Conservation (phyloP, 1,140 invertebrate genomes). For the Stegodyphus dumicola region DNA sequence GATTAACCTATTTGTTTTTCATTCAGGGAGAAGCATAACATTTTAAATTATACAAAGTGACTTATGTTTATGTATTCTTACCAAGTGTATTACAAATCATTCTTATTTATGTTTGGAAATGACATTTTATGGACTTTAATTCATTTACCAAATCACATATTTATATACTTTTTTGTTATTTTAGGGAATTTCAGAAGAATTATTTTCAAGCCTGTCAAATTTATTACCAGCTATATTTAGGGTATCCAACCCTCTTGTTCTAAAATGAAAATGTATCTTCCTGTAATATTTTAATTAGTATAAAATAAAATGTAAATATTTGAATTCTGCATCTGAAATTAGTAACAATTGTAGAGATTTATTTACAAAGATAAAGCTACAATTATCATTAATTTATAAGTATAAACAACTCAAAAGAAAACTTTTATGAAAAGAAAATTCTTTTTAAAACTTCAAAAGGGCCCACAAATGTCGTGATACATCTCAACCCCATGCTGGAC, state of each 20-base stretch:
- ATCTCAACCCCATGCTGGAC: slow-evolving; percentile 52
- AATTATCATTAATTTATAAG: neutral
- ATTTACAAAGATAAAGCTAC: neutral
- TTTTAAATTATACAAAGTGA: too few species aligned
- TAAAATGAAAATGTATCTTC: slow-evolving; percentile 55
- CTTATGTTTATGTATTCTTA: too few species aligned
- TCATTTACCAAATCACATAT: slow-evolving; percentile 19
- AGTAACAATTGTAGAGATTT: neutral
- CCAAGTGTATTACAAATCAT: too few species aligned
- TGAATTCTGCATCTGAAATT: neutral
- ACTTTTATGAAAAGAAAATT: neutral
- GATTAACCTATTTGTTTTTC: too few species aligned
- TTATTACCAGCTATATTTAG: slow-evolving; percentile 92
- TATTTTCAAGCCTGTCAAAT: slow-evolving; percentile 84
- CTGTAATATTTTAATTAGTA: too few species aligned
- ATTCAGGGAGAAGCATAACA: too few species aligned
- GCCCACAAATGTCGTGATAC: too few species aligned
- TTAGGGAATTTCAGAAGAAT: slow-evolving; percentile 85
- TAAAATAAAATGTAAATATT: neutral
- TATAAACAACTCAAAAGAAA: neutral
- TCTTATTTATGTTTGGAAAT: neutral
- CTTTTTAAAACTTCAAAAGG: neutral
- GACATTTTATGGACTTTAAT: slow-evolving; percentile 2
- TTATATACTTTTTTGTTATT: slow-evolving; percentile 66
- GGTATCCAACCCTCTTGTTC: slow-evolving; percentile 85